These are phyloP conservation scores for Helicoverpa armigera DNA, from an alignment of 1,140 invertebrate species.

Conservation along the genomic window DNA sequence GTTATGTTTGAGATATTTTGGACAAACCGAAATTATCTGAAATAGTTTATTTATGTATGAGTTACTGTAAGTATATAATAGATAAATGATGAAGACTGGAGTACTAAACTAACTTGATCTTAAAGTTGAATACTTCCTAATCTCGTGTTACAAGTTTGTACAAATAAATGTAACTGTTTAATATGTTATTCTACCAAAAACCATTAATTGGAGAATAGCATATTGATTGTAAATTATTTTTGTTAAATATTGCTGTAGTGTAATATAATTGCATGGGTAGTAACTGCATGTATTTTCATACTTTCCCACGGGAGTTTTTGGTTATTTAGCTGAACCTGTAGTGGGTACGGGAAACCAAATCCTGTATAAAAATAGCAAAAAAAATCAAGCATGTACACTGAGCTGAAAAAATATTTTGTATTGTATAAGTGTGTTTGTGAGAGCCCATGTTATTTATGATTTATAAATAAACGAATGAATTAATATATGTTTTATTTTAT, in stretches of 20 bases:
- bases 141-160: conserved; percentile 44
- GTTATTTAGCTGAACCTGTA: too few relatives aligned
- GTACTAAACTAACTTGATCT: conserved; percentile 9
- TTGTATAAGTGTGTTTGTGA: conserved; percentile 68
- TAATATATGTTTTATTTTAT: conserved; percentile 77
- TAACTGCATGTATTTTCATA: conserved; percentile 46
- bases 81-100: not conserved
- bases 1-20: not conserved
- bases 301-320: conserved; percentile 14
- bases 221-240: conserved; percentile 57
- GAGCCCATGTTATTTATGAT: conserved; percentile 73
- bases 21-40: not conserved
- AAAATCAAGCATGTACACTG: conserved; percentile 33
- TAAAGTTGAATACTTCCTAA: conserved; percentile 22
- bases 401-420: conserved; percentile 53
- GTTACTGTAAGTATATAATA: not conserved
- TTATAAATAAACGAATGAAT: conserved; percentile 76
- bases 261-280: conserved; percentile 54
- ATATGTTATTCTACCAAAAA: conserved; percentile 52
- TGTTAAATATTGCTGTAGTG: conserved; percentile 55
- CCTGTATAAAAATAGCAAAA: conserved; percentile 9
- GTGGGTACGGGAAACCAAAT: conserved; percentile 14
- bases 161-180: conserved; percentile 37
- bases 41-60: conserved; percentile 20
- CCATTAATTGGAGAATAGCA: conserved; percentile 52